Base-by-base conservation (phyloP, 2,888 invertebrate genomes). In the Myopa tessellatipennis region DNA sequence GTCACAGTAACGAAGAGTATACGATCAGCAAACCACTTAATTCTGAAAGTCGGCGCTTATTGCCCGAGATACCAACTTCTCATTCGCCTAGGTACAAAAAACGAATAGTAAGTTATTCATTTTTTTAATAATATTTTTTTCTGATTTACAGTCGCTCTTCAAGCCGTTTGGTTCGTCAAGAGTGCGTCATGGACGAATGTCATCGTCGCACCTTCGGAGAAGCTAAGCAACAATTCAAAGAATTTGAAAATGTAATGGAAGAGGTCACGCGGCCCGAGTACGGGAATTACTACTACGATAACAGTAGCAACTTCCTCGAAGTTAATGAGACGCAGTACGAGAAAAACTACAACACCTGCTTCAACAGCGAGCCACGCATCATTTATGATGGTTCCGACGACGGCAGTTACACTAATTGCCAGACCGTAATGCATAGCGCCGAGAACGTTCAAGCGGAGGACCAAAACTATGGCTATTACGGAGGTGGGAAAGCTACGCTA, bases 1-100 rank as follows among this genome's bases (percentile, higher is more conserved):
- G 89, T 71, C 89, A 89, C 79, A 89, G 89, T 82, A 89, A 89
- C 79, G 89, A 89, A 79, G 89, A 89, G 80, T 89, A 89, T 78
- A 87, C 88, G 14, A 86, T 88, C 58, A 85, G 83, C 50, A 86
- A 89, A 76, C 74, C 84, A 3, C 78, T 80, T 70, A 80, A 80
- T 5, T 73, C 83, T 7, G 89, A 89, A 80, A 87, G 82, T 52
- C 83, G 89, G 0, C 84, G 89, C 0, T 61, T 89, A 12, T 77
- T 89, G 69, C 89, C 89, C 1, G 89, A 89, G 81, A 88, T 89
- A 75, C 89, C 89, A 4, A 85, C 86, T 4, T 81, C 79, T 8
- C 83, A 80, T 0, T 82, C 85, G n/a, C 80, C 83, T 55, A 83
- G 83, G 85, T 85, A 78, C 79, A 60, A 50, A 45, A 77, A 60